phyloP scores from a whole-genome alignment of 2,888 invertebrate genomes.

The Drosophila tripunctata region DNA sequence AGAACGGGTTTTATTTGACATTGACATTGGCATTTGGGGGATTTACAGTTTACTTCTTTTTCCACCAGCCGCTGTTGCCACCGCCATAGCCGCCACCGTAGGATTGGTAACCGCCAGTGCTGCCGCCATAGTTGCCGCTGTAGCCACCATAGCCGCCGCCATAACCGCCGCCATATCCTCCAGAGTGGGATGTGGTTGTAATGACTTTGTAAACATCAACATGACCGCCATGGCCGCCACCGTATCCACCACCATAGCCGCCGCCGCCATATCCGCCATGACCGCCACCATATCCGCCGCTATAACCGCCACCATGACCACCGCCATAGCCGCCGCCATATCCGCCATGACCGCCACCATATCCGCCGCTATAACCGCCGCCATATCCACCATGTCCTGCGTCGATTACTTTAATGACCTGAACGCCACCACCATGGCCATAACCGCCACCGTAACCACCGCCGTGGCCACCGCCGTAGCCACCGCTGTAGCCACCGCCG shows the following conservation, averaged over 20 bases:
- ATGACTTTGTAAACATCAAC: too few relatives aligned
- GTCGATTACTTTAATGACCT: slow-evolving; percentile 37
- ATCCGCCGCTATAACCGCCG: slow-evolving; percentile 30
- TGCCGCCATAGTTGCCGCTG: slow-evolving; percentile 27
- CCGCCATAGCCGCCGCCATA: slow-evolving; percentile 28
- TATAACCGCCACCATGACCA: slow-evolving; percentile 14
- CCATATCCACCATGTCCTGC: slow-evolving; percentile 38
- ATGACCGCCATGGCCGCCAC: slow-evolving; percentile 27
- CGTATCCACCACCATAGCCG: slow-evolving; percentile 26
- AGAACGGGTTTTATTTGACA: slow-evolving; percentile 12
- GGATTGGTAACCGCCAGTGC: slow-evolving; percentile 4
- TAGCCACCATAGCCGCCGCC: slow-evolving; percentile 45
- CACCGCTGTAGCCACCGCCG: slow-evolving; percentile 21
- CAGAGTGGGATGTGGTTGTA: too few relatives aligned
- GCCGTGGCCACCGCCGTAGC: slow-evolving; percentile 11
- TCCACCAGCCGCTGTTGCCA: slow-evolving; percentile 59
- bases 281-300: slow-evolving; percentile 21
- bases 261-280: too few relatives aligned
- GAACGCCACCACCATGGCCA: slow-evolving; percentile 31
- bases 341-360: too few relatives aligned
- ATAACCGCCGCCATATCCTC: slow-evolving; percentile 24
- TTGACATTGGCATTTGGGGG: neutral
- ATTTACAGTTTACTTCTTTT: slow-evolving; percentile 61
- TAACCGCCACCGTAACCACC: slow-evolving; percentile 39
- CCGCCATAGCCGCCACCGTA: neutral